Conservation (phyloP, 2,797 vertebrate genomes). For the Pygocentrus nattereri region DNA sequence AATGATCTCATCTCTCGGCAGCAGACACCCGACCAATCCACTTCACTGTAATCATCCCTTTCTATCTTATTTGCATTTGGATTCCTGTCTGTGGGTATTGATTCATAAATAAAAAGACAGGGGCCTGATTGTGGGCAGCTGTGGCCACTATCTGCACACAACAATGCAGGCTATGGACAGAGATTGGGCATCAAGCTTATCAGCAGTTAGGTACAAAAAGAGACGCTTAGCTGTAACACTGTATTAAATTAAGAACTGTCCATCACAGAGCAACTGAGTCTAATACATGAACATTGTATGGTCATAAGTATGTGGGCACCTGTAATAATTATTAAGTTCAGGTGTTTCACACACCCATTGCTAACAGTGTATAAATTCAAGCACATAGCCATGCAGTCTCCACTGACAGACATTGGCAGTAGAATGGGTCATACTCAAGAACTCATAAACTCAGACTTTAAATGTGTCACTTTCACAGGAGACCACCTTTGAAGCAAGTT, state of each 20-base stretch:
- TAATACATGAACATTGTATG: not conserved
- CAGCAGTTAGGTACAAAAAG: conserved; percentile 44
- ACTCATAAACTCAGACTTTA: no score
- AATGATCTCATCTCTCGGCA: conserved; percentile 40
- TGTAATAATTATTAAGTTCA: no score
- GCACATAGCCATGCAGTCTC: no score
- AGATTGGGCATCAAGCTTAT: conserved; percentile 39
- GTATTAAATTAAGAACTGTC: conserved; percentile 45
- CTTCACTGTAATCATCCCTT: conserved; percentile 41
- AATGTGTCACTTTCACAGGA: no score
- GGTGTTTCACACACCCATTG: no score
- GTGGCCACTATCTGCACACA: conserved; percentile 34
- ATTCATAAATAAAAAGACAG: conserved; percentile 47
- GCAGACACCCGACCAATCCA: conserved; percentile 41
- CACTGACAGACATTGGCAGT: no score
- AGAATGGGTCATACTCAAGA: no score
- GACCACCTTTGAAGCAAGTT: no score
- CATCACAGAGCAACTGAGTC: conserved; percentile 30
- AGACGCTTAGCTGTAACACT: conserved; percentile 13
- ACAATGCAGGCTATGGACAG: conserved; percentile 3
- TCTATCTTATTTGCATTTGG: conserved; percentile 45
- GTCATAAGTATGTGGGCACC: no score
- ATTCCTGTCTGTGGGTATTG: conserved; percentile 32
- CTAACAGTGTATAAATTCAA: no score
- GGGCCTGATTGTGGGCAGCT: conserved; percentile 18